These are phyloP conservation scores for Tethea ocularis DNA, from an alignment of 2,888 invertebrate species.

Conservation along the genomic window DNA sequence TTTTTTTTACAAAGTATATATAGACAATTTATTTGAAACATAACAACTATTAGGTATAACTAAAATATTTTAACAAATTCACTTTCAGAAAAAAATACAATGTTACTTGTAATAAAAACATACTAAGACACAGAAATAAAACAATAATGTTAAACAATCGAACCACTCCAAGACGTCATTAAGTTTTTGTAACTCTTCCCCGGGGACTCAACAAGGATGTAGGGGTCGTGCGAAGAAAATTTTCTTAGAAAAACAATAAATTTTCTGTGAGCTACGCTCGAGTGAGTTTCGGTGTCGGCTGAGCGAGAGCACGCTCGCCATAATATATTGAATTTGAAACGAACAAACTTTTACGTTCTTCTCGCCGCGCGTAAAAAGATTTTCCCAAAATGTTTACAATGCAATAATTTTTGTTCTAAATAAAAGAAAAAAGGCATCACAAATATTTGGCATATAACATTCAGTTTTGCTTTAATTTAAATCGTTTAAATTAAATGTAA, in stretches of 20 bases:
- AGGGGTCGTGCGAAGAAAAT: constrained; percentile 73
- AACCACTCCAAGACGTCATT: constrained; percentile 60
- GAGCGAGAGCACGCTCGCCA: constrained; percentile 81
- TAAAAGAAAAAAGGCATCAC: constrained; percentile 43
- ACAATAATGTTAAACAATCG: constrained; percentile 49
- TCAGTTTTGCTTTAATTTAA: no score
- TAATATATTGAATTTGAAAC: constrained; percentile 84
- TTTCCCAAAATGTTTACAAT: constrained; percentile 77
- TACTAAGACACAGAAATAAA: constrained; percentile 26
- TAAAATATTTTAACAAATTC: not conserved
- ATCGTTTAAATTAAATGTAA: no score
- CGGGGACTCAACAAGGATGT: constrained; percentile 60
- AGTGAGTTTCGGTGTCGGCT: constrained; percentile 83
- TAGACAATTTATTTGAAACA: no score
- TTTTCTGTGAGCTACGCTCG: constrained; percentile 80
- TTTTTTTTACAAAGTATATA: no score
- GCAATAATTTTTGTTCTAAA: constrained; percentile 69
- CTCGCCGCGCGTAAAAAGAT: constrained; percentile 76
- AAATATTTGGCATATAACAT: constrained; percentile 15
- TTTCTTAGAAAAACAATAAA: constrained; percentile 84
- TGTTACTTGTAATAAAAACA: not conserved
- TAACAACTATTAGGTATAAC: no score
- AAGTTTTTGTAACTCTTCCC: constrained; percentile 67
- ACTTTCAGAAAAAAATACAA: not conserved
- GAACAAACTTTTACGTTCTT: constrained; percentile 81